Evolutionary conservation across 2,797 vertebrate genomes (phyloP).

Genomic region (Pantherophis alleghaniensis): DNA sequence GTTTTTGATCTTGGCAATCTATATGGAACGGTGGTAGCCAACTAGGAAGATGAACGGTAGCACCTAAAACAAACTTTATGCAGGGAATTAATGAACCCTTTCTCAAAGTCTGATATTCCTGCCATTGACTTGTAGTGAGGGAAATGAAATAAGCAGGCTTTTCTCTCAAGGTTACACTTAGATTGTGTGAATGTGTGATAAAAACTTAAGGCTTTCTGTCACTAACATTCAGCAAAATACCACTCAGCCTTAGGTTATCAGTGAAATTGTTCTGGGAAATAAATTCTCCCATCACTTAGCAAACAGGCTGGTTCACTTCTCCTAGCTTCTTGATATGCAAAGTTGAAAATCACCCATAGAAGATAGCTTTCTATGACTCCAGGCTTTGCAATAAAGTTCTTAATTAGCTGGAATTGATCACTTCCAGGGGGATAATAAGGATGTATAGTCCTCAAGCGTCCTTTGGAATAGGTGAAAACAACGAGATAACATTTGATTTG

Average conservation of each 20-base stretch:
- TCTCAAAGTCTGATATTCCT: not conserved
- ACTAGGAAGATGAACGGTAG: not conserved
- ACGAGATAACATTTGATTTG: not conserved
- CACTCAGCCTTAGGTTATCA: constrained; percentile 35
- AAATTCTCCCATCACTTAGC: constrained; percentile 23
- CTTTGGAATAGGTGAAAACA: constrained; percentile 26
- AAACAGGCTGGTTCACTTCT: constrained; percentile 24
- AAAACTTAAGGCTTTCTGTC: constrained; percentile 7
- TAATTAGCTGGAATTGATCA: constrained; percentile 41
- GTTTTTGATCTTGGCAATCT: not conserved
- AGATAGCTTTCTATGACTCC: constrained; percentile 33
- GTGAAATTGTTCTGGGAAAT: constrained; percentile 36
- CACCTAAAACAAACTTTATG: not conserved
- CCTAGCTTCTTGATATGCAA: constrained; percentile 33
- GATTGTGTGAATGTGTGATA: not conserved
- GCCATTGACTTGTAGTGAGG: not conserved
- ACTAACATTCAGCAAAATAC: constrained; percentile 16
- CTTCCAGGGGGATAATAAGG: constrained; percentile 33
- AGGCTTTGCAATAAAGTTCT: constrained; percentile 34
- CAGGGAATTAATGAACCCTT: not conserved
- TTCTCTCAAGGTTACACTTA: not conserved
- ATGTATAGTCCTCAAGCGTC: constrained; percentile 22
- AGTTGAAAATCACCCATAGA: constrained; percentile 36
- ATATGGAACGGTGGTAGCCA: not conserved
- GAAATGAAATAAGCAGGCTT: not conserved